phyloP scores from a whole-genome alignment of 1,140 invertebrate species.

The Heliconius himera region DNA sequence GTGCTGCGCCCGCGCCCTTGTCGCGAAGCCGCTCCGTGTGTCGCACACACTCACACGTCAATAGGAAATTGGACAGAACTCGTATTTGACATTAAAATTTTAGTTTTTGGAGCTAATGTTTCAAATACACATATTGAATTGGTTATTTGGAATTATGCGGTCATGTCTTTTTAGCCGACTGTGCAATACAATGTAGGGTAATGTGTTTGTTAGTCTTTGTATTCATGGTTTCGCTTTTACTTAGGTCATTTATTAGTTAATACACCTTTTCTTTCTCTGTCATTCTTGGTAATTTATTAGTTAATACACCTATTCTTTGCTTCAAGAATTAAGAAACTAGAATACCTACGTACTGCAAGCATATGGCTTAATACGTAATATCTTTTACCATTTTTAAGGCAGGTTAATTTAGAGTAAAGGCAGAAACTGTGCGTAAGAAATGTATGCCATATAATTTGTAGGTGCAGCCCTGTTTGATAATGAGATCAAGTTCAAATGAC shows the following conservation, averaged over 20 bases:
- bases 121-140: conserved; percentile 7
- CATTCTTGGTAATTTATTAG: neutral
- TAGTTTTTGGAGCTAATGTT: neutral
- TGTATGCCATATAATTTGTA: conserved; percentile 60
- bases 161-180: neutral
- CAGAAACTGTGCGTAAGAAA: neutral
- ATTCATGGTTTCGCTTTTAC: too few species aligned
- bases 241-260: neutral
- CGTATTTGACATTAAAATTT: conserved; percentile 4
- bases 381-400: too few species aligned
- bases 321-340: too few species aligned
- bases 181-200: too few species aligned
- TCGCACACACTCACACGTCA: conserved; percentile 26
- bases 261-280: neutral
- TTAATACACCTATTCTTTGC: neutral
- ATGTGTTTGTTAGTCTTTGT: too few species aligned
- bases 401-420: neutral
- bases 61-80: conserved; percentile 16
- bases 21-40: conserved; percentile 45
- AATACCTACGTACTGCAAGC: too few species aligned
- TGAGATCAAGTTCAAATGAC: conserved; percentile 77
- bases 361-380: too few species aligned
- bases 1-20: conserved; percentile 51
- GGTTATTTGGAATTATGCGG: neutral
- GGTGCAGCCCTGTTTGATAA: conserved; percentile 65